Percentiles rank a stretch among this genome's conserved stretches.
Evolutionary conservation across 2,797 vertebrate genomes (phyloP).

Genomic region (Geranospiza caerulescens): DNA sequence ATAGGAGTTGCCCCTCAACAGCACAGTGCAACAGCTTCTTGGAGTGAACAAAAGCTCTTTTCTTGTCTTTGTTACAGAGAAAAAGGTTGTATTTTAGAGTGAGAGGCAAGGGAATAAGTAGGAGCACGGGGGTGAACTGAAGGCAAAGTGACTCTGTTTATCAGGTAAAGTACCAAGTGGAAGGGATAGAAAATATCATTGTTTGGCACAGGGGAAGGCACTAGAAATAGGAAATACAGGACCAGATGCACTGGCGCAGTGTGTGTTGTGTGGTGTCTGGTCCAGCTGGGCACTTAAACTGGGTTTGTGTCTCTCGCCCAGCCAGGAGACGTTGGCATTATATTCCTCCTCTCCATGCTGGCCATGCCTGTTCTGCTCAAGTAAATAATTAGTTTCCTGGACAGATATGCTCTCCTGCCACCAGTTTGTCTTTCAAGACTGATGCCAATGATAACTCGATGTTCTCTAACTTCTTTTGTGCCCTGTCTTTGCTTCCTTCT

Average conservation of each 20-base stretch:
- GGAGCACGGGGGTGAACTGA: background rate
- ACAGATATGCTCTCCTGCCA: background rate
- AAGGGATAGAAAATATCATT: background rate
- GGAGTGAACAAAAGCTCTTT: conserved; percentile 7
- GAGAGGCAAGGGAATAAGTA: background rate
- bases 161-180: background rate
- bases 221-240: background rate
- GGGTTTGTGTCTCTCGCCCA: background rate
- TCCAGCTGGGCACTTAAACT: background rate
- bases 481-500: background rate
- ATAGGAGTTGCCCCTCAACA: background rate
- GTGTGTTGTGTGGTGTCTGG: background rate
- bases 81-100: background rate
- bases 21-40: background rate
- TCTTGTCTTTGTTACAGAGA: background rate
- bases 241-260: background rate
- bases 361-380: background rate
- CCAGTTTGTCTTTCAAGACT: background rate
- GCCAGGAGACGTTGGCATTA: background rate
- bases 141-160: background rate
- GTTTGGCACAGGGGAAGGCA: background rate
- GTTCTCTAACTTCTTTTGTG: background rate
- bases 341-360: background rate
- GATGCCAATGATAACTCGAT: background rate
- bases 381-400: background rate